phyloP scores from a whole-genome alignment of 2,797 vertebrate genomes.

The Etheostoma nigrum region DNA sequence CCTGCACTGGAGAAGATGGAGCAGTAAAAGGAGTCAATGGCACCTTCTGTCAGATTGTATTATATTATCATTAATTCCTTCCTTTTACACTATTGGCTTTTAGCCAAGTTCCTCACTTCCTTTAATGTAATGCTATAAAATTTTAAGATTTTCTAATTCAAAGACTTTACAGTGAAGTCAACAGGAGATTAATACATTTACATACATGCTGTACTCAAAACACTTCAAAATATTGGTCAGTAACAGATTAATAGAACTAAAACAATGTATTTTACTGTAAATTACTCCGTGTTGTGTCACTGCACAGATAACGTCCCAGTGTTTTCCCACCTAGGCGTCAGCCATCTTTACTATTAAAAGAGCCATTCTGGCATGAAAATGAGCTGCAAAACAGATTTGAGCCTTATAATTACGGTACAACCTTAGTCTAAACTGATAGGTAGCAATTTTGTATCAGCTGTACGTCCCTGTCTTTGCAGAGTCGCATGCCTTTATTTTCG shows the following conservation, averaged over 20 bases:
- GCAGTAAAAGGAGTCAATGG: constrained; percentile 7
- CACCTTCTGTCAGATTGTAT: constrained; percentile 25
- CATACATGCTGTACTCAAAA: neutral
- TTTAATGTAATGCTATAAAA: neutral
- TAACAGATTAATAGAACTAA: fast-evolving
- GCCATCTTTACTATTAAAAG: no score
- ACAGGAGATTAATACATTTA: no score
- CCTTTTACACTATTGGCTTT: constrained; percentile 7
- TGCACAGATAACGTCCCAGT: neutral
- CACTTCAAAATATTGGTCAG: neutral
- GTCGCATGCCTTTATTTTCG: no score
- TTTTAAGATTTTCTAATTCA: neutral
- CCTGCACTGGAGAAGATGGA: neutral
- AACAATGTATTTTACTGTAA: no score
- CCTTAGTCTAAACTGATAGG: no score
- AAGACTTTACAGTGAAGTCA: neutral
- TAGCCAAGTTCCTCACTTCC: neutral
- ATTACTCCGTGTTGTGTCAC: neutral
- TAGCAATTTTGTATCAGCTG: no score
- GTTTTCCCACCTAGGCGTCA: neutral
- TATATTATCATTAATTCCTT: constrained; percentile 23
- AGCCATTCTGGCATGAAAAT: no score
- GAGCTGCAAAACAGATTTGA: no score
- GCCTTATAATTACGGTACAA: no score
- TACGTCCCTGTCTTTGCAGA: no score